Conservation (phyloP, 2,113 vertebrate genomes). For the Himantopus leucocephalus region DNA sequence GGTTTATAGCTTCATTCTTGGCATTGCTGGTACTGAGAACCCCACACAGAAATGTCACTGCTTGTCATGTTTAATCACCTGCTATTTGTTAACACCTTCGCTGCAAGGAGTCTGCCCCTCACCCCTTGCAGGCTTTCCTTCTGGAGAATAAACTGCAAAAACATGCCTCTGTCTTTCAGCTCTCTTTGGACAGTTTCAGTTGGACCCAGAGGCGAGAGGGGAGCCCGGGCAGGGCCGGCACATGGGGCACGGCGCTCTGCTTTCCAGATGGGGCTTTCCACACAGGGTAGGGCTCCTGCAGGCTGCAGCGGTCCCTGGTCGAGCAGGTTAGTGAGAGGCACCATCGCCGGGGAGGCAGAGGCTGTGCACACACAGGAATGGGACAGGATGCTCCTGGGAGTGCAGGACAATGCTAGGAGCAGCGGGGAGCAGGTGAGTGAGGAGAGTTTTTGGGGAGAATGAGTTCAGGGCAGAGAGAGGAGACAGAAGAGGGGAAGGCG, state of each 20-base stretch:
- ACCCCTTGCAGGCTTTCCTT: slow-evolving; percentile 45
- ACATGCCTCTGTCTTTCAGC: neutral
- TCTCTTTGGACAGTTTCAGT: neutral
- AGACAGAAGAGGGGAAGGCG: neutral
- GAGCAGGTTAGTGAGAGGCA: neutral
- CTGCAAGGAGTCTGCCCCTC: slow-evolving; percentile 74
- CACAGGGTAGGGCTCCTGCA: neutral
- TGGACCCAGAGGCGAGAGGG: neutral
- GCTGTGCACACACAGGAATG: fast-evolving
- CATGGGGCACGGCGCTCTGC: fast-evolving
- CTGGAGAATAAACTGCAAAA: neutral
- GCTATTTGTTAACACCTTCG: slow-evolving; percentile 85
- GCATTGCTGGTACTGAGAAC: slow-evolving; percentile 78
- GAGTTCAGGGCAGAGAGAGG: neutral
- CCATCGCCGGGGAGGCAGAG: neutral
- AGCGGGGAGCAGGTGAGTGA: neutral
- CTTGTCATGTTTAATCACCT: slow-evolving; percentile 89
- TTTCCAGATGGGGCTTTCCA: neutral
- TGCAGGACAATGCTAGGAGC: neutral
- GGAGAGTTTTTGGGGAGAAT: neutral
- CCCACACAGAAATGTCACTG: slow-evolving; percentile 83
- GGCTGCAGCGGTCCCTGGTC: neutral
- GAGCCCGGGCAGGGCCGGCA: neutral
- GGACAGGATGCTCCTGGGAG: neutral
- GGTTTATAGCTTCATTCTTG: slow-evolving; percentile 81